These are phyloP conservation scores for Cyprinodon variegatus DNA, from an alignment of 2,113 vertebrate genomes.

Conservation along the genomic window DNA sequence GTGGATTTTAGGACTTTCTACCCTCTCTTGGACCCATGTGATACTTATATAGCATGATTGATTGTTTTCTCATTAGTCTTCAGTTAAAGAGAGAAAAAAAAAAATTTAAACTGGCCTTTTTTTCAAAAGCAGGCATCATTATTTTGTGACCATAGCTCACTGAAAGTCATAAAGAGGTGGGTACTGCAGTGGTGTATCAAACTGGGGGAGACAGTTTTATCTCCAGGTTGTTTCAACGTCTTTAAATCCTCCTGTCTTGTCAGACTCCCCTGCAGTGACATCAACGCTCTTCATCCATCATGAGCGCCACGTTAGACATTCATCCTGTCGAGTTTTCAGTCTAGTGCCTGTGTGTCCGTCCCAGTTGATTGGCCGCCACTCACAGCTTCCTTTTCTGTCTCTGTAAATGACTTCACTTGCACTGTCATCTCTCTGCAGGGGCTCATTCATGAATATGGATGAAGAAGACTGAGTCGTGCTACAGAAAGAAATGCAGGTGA, in stretches of 20 bases:
- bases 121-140: not conserved
- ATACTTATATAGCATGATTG: no score
- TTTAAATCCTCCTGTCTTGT: not conserved
- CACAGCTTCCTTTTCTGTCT: slow-evolving; percentile 27
- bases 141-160: not conserved
- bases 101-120: no score
- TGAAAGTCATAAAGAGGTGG: not conserved
- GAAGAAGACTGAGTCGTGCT: not conserved
- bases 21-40: no score
- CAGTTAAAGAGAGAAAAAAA: not conserved
- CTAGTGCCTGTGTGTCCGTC: slow-evolving; percentile 20
- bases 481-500: not conserved
- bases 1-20: no score
- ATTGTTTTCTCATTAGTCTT: not conserved
- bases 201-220: slow-evolving; percentile 5
- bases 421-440: slow-evolving; percentile 24
- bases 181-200: not conserved
- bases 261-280: slow-evolving; percentile 7
- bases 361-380: slow-evolving; percentile 24
- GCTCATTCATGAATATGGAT: slow-evolving; percentile 34
- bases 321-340: slow-evolving; percentile 23
- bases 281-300: slow-evolving; percentile 15
- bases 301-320: slow-evolving; percentile 9
- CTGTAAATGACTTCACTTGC: slow-evolving; percentile 6
- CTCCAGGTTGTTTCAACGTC: not conserved